Evolutionary conservation across 2,888 invertebrate genomes (phyloP), one percentile per base, ranked within the genome.

Genomic region (Caenorhabditis uteleia): DNA sequence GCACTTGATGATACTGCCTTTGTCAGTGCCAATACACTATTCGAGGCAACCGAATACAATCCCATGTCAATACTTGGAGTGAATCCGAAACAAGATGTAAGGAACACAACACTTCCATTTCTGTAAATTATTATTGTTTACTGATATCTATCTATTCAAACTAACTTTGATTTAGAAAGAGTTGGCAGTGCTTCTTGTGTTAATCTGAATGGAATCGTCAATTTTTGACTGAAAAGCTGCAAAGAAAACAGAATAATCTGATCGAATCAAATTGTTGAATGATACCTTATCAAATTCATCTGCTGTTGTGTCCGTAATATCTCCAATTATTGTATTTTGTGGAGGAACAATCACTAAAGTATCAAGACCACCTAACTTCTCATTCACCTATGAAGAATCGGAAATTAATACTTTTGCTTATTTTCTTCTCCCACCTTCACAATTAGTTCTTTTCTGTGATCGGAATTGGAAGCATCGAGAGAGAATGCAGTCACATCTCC

Each of bases 61-160:
- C 80, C 80, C 40, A 80, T 47, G 50, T 80, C 77, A 16, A 75
- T 46, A 34, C 73, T 72, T 7, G 79, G 74, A 8, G 74, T 59
- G 60, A 64, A 77, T 2, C 74, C 77, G 18, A 75, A 57, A 7
- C 54, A 62, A 21, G 62, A 78, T 8, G 45, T 74, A 21, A 66
- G 38, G 27, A 58, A 60, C 18, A 70, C 55, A 10, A 73, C 55
- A 39, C 68, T 66, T 10, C 69, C 69, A 46, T 69, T 72, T 57
- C 68, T 72, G 54, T 14, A 65, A 48, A 29, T 6, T 27, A 29
- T 31, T n/a, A 29, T 18, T 23, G 16, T 20, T 7, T 5, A 39
- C 23, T 18, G 20, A 10, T 39, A 20, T 39, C 20, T 5, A 16
- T 20, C 29, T 3, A 33, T 8, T 7, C 16, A 56, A 25, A 47